Evolutionary conservation across 2,113 vertebrate genomes (phyloP).

Genomic region (Podarcis cretensis): DNA sequence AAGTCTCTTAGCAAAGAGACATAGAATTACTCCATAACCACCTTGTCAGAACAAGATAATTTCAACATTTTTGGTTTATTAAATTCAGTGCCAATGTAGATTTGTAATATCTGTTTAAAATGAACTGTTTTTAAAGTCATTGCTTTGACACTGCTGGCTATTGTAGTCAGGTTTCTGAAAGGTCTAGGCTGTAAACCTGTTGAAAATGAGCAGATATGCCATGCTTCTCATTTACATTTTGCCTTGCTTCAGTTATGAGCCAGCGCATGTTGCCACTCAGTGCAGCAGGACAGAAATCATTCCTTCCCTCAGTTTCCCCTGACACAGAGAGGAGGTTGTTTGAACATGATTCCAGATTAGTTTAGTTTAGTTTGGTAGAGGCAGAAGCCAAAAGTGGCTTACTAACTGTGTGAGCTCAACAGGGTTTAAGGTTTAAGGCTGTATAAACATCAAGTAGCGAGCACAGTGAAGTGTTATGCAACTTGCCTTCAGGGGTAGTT

Average conservation of each 20-base stretch:
- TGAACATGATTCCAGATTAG: slow-evolving; percentile 52
- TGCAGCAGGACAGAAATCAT: not conserved
- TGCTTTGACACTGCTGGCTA: slow-evolving; percentile 14
- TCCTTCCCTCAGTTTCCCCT: slow-evolving; percentile 38
- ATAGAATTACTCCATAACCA: slow-evolving; percentile 30
- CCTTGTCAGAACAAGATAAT: slow-evolving; percentile 37
- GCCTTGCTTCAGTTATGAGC: not conserved
- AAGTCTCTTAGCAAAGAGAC: not conserved
- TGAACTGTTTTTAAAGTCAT: slow-evolving; percentile 45
- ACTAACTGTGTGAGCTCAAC: slow-evolving; percentile 57
- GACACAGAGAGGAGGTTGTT: slow-evolving; percentile 49
- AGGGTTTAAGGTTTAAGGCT: slow-evolving; percentile 60
- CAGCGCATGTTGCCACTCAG: fast-evolving
- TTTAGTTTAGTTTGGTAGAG: slow-evolving; percentile 53
- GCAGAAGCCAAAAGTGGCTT: slow-evolving; percentile 4
- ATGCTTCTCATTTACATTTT: slow-evolving; percentile 15
- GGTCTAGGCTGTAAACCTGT: not conserved
- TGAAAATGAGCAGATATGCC: not conserved
- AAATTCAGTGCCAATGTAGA: slow-evolving; percentile 22
- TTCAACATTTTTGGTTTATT: slow-evolving; percentile 3
- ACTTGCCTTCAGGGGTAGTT: slow-evolving; percentile 47
- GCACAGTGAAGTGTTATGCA: slow-evolving; percentile 53
- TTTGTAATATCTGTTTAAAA: slow-evolving; percentile 47
- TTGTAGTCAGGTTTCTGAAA: slow-evolving; percentile 42
- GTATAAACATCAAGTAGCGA: slow-evolving; percentile 57